Evolutionary conservation across 2,797 vertebrate species (phyloP).

Genomic region (Garrulus glandarius): DNA sequence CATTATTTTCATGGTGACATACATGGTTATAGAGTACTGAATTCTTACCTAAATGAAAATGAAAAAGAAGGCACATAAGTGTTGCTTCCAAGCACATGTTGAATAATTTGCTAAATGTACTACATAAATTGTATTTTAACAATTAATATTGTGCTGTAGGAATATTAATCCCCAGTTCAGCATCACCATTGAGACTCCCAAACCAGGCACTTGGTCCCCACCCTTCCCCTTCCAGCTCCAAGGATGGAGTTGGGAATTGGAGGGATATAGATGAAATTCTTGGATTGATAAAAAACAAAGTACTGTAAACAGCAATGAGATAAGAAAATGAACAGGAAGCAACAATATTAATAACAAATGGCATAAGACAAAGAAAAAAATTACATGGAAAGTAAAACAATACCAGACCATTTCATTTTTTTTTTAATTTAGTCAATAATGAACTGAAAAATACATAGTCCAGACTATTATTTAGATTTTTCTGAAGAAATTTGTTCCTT

Average conservation of each 20-base stretch:
- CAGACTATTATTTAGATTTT: background rate
- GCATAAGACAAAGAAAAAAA: background rate
- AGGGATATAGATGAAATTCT: background rate
- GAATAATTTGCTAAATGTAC: background rate
- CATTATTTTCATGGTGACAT: background rate
- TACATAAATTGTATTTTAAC: background rate
- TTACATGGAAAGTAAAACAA: background rate
- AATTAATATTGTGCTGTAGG: fast-evolving
- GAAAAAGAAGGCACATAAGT: fast-evolving
- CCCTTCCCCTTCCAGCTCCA: background rate
- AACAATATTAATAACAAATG: background rate
- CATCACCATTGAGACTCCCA: fast-evolving
- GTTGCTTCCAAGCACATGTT: background rate
- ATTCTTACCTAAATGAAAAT: background rate
- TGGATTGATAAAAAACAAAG: background rate
- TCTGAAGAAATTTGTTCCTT: background rate
- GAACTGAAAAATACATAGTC: background rate
- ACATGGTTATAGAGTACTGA: background rate
- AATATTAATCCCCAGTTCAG: background rate
- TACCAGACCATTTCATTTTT: background rate
- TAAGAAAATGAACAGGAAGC: background rate
- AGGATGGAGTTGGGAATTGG: background rate
- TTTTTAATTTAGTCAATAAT: background rate
- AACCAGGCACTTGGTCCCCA: fast-evolving
- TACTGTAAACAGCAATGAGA: background rate